These are phyloP conservation scores for Olivierus martensii DNA, from an alignment of 1,140 invertebrate species.

Conservation along the genomic window DNA sequence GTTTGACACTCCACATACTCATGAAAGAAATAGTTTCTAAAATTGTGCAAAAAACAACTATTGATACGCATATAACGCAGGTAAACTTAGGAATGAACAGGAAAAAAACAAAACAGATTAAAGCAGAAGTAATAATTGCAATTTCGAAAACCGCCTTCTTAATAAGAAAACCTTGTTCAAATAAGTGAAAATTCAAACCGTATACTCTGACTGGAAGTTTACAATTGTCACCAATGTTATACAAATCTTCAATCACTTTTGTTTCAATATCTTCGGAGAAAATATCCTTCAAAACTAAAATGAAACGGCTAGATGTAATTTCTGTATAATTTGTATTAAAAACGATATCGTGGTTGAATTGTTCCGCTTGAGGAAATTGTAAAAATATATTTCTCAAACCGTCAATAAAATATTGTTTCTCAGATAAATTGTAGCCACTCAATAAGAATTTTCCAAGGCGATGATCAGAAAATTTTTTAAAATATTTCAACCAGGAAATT, in stretches of 20 bases:
- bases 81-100: conserved; percentile 89
- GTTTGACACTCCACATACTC: conserved; percentile 82
- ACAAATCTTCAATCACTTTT: conserved; percentile 66
- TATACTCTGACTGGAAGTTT: conserved; percentile 46
- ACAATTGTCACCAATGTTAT: conserved; percentile 59
- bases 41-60: conserved; percentile 89
- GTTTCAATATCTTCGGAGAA: conserved; percentile 78
- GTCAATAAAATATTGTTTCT: conserved; percentile 55
- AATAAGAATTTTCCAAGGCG: too few species aligned
- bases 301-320: conserved; percentile 66
- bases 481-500: conserved; percentile 71
- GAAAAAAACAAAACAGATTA: conserved; percentile 91
- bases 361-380: conserved; percentile 31
- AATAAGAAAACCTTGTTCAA: conserved; percentile 55
- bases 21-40: conserved; percentile 92
- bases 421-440: conserved; percentile 44
- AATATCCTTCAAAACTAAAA: conserved; percentile 78
- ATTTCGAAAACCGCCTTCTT: conserved; percentile 52
- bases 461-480: too few species aligned
- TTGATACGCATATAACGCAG: conserved; percentile 85
- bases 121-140: conserved; percentile 72
- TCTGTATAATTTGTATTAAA: conserved; percentile 57
- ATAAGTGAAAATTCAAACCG: conserved; percentile 56
- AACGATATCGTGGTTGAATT: conserved; percentile 65
- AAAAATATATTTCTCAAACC: conserved; percentile 48